Evolutionary conservation across 2,888 invertebrate species (phyloP).

Genomic region (Lamellibrachia columna): DNA sequence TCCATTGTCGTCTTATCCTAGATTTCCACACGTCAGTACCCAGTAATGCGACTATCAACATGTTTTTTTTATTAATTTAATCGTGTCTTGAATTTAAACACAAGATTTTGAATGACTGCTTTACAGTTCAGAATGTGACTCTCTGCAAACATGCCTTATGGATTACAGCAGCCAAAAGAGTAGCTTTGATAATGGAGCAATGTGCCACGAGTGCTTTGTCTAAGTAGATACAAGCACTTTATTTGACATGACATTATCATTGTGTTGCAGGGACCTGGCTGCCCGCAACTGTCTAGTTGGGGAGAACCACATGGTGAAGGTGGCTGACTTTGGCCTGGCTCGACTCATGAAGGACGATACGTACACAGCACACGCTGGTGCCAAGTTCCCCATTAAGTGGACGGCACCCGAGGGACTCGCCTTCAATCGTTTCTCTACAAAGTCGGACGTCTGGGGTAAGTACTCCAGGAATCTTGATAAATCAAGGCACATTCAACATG

Average conservation of each 20-base stretch:
- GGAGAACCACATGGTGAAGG: slow-evolving; percentile 96
- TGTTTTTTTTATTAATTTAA: too few species aligned
- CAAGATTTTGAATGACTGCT: too few species aligned
- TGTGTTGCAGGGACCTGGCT: slow-evolving; percentile 83
- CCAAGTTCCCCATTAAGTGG: slow-evolving; percentile 99
- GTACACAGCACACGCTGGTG: slow-evolving; percentile 98
- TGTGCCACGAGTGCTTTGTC: too few species aligned
- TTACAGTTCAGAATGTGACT: too few species aligned
- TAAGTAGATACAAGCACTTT: neutral
- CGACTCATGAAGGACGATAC: slow-evolving; percentile 98
- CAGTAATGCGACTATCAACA: too few species aligned
- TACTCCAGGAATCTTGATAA: slow-evolving; percentile 19
- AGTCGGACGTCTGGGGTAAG: slow-evolving; percentile 71
- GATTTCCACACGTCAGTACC: too few species aligned
- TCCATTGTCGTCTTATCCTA: too few species aligned
- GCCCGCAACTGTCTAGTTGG: slow-evolving; percentile 99
- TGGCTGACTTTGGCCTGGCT: slow-evolving; percentile 98
- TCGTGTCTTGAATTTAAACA: too few species aligned
- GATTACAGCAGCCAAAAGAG: too few species aligned
- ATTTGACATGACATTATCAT: neutral
- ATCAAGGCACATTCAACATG: too few species aligned
- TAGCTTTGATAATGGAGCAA: too few species aligned
- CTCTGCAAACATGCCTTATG: too few species aligned
- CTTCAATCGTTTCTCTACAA: slow-evolving; percentile 98
- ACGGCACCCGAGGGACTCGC: slow-evolving; percentile 99